Evolutionary conservation across 2,888 invertebrate genomes (phyloP), one percentile per base, ranked within the genome.

Genomic region (Heliothis peltigera): DNA sequence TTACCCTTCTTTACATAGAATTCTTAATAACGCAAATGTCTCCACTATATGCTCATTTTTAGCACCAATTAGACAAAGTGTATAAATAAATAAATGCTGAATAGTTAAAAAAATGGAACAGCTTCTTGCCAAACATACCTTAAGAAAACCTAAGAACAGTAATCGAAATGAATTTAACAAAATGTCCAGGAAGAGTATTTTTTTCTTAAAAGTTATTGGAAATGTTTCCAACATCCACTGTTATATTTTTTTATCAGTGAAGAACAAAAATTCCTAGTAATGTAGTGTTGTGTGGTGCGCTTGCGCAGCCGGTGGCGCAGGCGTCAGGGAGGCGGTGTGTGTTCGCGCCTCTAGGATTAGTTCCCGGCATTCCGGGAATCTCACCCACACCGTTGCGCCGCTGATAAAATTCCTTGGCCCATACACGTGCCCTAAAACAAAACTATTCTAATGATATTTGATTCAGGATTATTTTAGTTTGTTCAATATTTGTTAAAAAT

Each of bases 321-420:
- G 79, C 79, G 79, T 73, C 75, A 54, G 35, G 60, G 58, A 67
- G 74, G 74, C 69, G 69, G 72, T 62, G 80, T 72, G 83, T 84
- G 80, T 81, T 83, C 71, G 76, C 78, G 78, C 82, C 79, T 79
- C 69, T 79, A 74, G 76, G 81, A 84, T 80, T 80, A 80, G 75
- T 82, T 82, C 77, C 75, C 80, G 75, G 76, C 77, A 84, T 81
- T 83, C 75, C 69, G 77, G 85, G 82, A 84, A 79, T 75, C 77
- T 75, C 67, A 70, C 77, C 68, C 76, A 58, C 68, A 66, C 56
- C 55, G 61, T 49, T 61, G 53, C 73, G 63, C 54, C 57, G 60
- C 74, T 82, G 84, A 84, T 83, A 82, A 81, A 75, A 81, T 80
- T 81, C 81, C 64, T 75, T 55, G 44, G 63, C 61, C 63, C 64